These are phyloP conservation scores for Drosophila trichaetosa DNA, from an alignment of 2,888 invertebrate genomes.

Conservation along the genomic window DNA sequence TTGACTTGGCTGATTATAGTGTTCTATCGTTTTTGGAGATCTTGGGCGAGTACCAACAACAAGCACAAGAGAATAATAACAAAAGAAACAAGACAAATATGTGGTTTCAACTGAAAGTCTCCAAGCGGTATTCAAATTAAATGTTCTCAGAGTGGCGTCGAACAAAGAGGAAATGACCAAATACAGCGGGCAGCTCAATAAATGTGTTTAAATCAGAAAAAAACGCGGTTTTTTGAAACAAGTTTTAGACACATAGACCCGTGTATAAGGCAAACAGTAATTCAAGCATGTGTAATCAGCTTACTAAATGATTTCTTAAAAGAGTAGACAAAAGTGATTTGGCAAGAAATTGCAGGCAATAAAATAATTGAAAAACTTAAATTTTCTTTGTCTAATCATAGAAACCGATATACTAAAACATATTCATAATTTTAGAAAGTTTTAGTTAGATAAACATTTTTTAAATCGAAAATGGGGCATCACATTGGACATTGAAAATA, in stretches of 20 bases:
- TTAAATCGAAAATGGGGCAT: neutral
- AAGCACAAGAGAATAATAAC: slow-evolving; percentile 22
- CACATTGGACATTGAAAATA: neutral
- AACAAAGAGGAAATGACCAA: slow-evolving; percentile 71
- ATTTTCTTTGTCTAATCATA: neutral
- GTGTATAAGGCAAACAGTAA: neutral
- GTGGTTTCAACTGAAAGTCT: slow-evolving; percentile 46
- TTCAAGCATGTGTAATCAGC: slow-evolving; percentile 7
- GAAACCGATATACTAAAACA: neutral
- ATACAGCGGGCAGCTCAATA: slow-evolving; percentile 35
- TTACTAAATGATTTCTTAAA: slow-evolving; percentile 5
- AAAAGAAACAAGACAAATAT: slow-evolving; percentile 48
- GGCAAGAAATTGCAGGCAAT: neutral
- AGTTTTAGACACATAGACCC: slow-evolving; percentile 34
- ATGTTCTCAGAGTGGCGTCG: slow-evolving; percentile 46
- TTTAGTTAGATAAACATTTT: neutral
- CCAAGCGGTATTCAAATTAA: slow-evolving; percentile 66
- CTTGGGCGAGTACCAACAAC: slow-evolving; percentile 35
- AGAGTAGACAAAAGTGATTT: neutral
- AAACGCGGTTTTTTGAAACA: slow-evolving; percentile 45
- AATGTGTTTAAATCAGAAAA: slow-evolving; percentile 8
- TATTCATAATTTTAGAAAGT: neutral
- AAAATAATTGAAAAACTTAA: neutral
- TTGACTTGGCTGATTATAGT: slow-evolving; percentile 51
- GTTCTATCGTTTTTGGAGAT: slow-evolving; percentile 23